phyloP scores from a whole-genome alignment of 2,888 invertebrate species.

The Myopa tessellatipennis region DNA sequence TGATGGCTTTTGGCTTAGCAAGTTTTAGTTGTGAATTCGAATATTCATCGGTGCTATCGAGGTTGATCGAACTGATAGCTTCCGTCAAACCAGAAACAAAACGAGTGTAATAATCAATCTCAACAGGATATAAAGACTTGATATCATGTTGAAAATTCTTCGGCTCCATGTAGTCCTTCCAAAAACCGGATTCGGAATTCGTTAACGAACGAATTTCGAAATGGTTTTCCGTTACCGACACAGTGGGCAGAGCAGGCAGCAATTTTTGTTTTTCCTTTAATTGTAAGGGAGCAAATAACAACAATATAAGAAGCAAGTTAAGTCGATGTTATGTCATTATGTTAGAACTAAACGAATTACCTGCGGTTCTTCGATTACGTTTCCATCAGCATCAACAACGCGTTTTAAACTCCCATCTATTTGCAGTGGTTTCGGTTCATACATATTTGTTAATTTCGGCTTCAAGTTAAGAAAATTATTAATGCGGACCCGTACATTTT shows the following conservation, averaged over 20 bases:
- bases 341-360: slow-evolving; percentile 36
- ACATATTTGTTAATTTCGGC: slow-evolving; percentile 45
- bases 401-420: slow-evolving; percentile 60
- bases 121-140: slow-evolving; percentile 72
- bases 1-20: slow-evolving; percentile 26
- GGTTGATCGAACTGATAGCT: slow-evolving; percentile 48
- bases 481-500: slow-evolving; percentile 65
- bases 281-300: slow-evolving; percentile 1
- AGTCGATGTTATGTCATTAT: too few species aligned
- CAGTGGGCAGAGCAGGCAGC: slow-evolving; percentile 56
- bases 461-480: slow-evolving; percentile 57
- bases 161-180: slow-evolving; percentile 72
- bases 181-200: slow-evolving; percentile 48
- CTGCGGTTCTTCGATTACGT: slow-evolving; percentile 52
- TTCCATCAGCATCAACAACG: slow-evolving; percentile 55
- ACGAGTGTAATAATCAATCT: slow-evolving; percentile 77
- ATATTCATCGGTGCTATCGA: slow-evolving; percentile 51
- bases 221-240: slow-evolving; percentile 42
- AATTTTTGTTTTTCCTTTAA: slow-evolving; percentile 53
- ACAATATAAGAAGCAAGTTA: background rate
- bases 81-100: slow-evolving; percentile 69
- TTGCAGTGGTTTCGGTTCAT: slow-evolving; percentile 57
- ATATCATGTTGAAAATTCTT: slow-evolving; percentile 75
- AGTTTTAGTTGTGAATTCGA: slow-evolving; percentile 54
- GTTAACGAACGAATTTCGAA: slow-evolving; percentile 44